Evolutionary conservation across 92 coral and sea anemone species (phyloP).

Genomic region (Porites cylindrica): DNA sequence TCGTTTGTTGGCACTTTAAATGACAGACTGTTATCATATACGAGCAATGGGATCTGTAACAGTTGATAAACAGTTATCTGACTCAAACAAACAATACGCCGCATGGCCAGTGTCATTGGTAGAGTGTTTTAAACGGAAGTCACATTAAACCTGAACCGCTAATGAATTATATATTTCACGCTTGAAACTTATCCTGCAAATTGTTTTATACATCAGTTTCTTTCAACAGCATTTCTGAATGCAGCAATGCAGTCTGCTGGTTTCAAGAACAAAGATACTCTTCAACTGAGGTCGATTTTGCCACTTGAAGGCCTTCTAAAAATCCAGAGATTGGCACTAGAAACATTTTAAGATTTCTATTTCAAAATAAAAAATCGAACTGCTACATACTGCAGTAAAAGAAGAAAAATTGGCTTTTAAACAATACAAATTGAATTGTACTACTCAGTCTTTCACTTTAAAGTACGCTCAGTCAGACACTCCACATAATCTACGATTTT

Average conservation of each 20-base stretch:
- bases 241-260: neutral
- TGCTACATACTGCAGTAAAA: too few relatives aligned
- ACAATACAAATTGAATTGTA: too few relatives aligned
- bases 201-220: constrained; percentile 14
- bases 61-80: constrained; percentile 47
- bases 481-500: too few relatives aligned
- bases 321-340: too few relatives aligned
- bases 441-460: too few relatives aligned
- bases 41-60: constrained; percentile 51
- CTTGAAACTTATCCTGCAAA: constrained; percentile 16
- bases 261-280: neutral
- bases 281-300: neutral
- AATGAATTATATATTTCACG: neutral
- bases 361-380: too few relatives aligned
- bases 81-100: constrained; percentile 4
- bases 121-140: constrained; percentile 36
- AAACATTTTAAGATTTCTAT: too few relatives aligned
- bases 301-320: too few relatives aligned
- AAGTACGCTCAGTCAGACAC: too few relatives aligned
- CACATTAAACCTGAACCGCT: neutral
- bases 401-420: too few relatives aligned
- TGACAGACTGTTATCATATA: constrained; percentile 51
- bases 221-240: neutral
- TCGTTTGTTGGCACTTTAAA: constrained; percentile 34
- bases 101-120: neutral